Base-by-base conservation (phyloP, 2,888 invertebrate species). In the Sesia bembeciformis region DNA sequence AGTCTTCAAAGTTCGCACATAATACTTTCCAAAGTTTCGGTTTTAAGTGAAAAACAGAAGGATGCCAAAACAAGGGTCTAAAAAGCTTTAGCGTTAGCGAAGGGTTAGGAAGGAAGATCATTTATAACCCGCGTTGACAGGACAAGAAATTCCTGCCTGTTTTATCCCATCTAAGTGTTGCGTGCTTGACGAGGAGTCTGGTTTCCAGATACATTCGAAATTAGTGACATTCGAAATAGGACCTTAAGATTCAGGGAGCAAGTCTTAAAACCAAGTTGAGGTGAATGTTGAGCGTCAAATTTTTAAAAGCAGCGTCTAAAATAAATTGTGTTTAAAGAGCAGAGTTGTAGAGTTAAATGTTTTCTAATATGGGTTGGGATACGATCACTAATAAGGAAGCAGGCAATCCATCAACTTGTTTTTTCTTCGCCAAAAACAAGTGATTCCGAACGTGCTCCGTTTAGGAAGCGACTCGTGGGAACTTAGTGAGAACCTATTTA, bases 91-190 rank as follows among this genome's bases (percentile, higher is more conserved):
- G 55, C 69, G 66, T 63, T 65, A 67, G 62, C 60, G 64, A 69
- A 77, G 79, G 81, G 76, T 74, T 73, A 66, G 64, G 52, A 58
- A 52, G 60, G 50, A 50, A 57, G 64, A 81, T 83, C 81, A 83
- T 83, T 83, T 81, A 82, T 84, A 70, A 79, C 76, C 62, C 63
- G 60, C 64, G 76, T 70, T 78, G 81, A 81, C 76, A 74, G 77
- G 74, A 72, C 74, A 76, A 78, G 78, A 67, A 64, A 73, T 75
- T 70, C 73, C 67, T 70, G 71, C 70, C 70, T 71, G 72, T 74
- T 74, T 72, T 71, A 72, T 74, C 72, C 72, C 68, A 68, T 66
- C 70, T 66, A 63, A 63, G 66, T 69, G 64, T 71, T 68, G 64
- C 61, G 59, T 58, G 58, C 40, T 52, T 52, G 52, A 40, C 52